phyloP scores from a whole-genome alignment of 2,888 invertebrate species.

The Apodemia hepburni region DNA sequence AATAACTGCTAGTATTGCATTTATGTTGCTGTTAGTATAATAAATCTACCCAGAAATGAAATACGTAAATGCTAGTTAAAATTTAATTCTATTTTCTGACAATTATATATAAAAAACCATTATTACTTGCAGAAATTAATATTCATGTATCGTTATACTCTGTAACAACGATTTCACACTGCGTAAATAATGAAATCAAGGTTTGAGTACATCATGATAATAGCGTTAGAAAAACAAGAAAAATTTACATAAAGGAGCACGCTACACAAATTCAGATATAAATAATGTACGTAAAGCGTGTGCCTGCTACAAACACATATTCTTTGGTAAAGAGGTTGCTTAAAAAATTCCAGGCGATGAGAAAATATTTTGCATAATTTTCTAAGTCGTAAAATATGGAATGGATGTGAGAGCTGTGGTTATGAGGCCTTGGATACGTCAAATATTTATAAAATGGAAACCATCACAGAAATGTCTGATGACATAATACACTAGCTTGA shows the following conservation, averaged over 20 bases:
- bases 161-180: conserved; percentile 41
- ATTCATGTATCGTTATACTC: background rate
- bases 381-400: conserved; percentile 5
- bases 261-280: conserved; percentile 60
- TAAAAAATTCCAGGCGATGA: conserved; percentile 3
- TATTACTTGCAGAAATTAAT: background rate
- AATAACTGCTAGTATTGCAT: too few relatives aligned
- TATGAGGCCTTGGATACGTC: background rate
- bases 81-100: background rate
- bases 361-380: conserved; percentile 10
- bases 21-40: too few relatives aligned
- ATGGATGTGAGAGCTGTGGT: background rate
- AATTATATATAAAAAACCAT: background rate
- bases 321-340: conserved; percentile 9
- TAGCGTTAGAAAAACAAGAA: conserved; percentile 47
- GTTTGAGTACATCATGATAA: conserved; percentile 47
- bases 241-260: conserved; percentile 63
- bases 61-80: too few relatives aligned
- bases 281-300: conserved; percentile 35
- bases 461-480: too few relatives aligned
- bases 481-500: too few relatives aligned
- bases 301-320: conserved; percentile 13
- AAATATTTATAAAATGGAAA: background rate
- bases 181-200: conserved; percentile 58
- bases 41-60: too few relatives aligned